Percentiles rank a stretch among this genome's conserved stretches.
Conservation (phyloP, 2,888 invertebrate genomes). For the Archips crataeganus region DNA sequence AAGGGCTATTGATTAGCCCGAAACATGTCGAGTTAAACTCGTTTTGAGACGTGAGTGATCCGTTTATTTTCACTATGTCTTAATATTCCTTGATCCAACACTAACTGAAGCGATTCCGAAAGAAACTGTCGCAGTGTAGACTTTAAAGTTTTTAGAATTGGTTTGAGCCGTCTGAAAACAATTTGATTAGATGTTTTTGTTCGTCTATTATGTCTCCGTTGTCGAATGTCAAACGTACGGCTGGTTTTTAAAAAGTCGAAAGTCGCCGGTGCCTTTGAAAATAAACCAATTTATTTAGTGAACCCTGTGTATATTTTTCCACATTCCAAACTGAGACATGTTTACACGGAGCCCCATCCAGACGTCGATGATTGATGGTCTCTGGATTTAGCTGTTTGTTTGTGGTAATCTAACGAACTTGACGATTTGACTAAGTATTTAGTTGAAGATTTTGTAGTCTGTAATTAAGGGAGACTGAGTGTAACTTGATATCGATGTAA, state of each 20-base stretch:
- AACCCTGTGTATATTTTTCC: conserved; percentile 47
- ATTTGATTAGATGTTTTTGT: neutral
- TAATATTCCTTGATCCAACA: too few relatives aligned
- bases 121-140: too few relatives aligned
- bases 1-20: too few relatives aligned
- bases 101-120: too few relatives aligned
- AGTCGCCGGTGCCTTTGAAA: neutral
- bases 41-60: too few relatives aligned
- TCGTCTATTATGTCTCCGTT: neutral
- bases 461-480: neutral
- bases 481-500: neutral
- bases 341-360: conserved; percentile 28
- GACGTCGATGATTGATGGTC: conserved; percentile 52
- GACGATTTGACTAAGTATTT: conserved; percentile 22
- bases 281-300: conserved; percentile 13
- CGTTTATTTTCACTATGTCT: too few relatives aligned
- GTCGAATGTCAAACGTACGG: neutral
- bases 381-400: conserved; percentile 32
- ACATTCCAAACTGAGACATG: conserved; percentile 48
- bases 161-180: too few relatives aligned
- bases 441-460: conserved; percentile 18
- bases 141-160: too few relatives aligned
- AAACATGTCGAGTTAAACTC: too few relatives aligned
- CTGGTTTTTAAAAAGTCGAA: neutral
- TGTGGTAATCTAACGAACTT: conserved; percentile 18